Base-by-base conservation (phyloP, 2,888 invertebrate species). In the Blera fallax region DNA sequence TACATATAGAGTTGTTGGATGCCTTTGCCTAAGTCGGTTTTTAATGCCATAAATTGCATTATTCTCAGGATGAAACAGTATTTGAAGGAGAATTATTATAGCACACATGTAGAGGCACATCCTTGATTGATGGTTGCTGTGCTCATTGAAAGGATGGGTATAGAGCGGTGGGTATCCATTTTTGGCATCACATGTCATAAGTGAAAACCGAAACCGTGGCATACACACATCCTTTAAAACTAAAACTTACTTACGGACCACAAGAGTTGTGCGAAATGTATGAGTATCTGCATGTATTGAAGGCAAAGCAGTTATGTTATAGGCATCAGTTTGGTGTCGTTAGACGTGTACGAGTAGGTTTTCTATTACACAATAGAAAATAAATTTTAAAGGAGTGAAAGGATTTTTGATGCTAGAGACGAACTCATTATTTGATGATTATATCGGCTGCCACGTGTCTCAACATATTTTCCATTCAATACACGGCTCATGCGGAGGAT, bases 11-110 rank as follows among this genome's bases (percentile, higher is more conserved):
- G 43, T 8, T 45, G 8, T 3, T 34, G 77, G 62, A 70, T 74
- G 74, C 52, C 76, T 70, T 48, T 69, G 84, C 79, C 73, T 81
- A 65, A 81, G 85, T 78, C 67, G 83, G 65, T 85, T 85, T 85
- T 85, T 74, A 85, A 85, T 81, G 85, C 85, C 45, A 81, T 85
- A 85, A 85, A 85, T 81, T 85, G 85, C 74, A 85, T 80, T 80
- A 80, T 85, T 85, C 69, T 85, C 80, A 70, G 45, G 54, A 79
- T 74, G 73, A 48, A 81, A 81, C 74, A 62, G 67, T 81, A 74
- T 73, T 67, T 79, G 67, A 67, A 60, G 60, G 62, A 70, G 82
- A 70, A 60, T 78, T 73, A 83, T 73, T 43, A 78, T 67, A 65
- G 58, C 58, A 54, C 65, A 64, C 69, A 40, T 5, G 14, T 10